These are phyloP conservation scores for Graptemys geographica DNA, from an alignment of 2,797 vertebrate genomes.

Conservation along the genomic window DNA sequence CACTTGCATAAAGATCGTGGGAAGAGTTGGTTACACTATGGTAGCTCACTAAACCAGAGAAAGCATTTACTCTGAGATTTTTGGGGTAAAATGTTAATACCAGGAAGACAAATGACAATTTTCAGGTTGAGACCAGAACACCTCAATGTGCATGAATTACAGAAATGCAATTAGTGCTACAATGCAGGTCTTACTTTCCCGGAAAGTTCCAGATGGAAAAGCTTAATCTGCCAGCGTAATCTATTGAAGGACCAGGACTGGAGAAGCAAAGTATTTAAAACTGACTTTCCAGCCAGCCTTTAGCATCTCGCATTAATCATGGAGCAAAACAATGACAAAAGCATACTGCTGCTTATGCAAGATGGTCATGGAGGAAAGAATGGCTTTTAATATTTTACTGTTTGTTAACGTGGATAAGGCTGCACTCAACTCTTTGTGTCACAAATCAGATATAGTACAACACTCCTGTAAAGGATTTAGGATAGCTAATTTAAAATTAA, in stretches of 20 bases:
- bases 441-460: not conserved
- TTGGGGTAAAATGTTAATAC: no score
- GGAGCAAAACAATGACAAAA: not conserved
- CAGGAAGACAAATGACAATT: no score
- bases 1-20: not conserved
- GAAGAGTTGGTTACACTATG: not conserved
- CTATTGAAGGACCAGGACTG: not conserved
- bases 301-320: rapidly evolving
- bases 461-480: not conserved
- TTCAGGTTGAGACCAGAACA: not conserved
- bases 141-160: not conserved
- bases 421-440: not conserved
- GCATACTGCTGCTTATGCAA: not conserved
- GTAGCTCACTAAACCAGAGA: not conserved
- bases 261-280: not conserved
- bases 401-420: not conserved
- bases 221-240: not conserved
- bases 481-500: not conserved
- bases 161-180: rapidly evolving
- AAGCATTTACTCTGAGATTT: not conserved
- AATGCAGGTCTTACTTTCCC: not conserved
- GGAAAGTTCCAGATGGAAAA: rapidly evolving
- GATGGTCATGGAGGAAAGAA: not conserved
- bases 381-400: not conserved
- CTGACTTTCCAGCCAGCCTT: not conserved